Conservation (phyloP, 1,140 invertebrate genomes). For the Trichonephila clavata region DNA sequence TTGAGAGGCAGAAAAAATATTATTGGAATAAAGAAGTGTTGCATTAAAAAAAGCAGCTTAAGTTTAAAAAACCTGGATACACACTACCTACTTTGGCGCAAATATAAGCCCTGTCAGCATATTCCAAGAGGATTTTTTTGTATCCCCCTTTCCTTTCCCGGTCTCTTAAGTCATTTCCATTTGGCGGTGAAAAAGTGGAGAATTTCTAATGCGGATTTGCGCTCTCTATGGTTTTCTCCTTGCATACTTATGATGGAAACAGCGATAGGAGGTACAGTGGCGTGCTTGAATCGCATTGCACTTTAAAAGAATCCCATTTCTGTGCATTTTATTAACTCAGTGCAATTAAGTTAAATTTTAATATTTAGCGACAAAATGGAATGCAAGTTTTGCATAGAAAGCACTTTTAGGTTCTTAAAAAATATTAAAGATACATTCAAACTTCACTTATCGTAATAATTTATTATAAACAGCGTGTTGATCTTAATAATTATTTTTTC, state of each 20-base stretch:
- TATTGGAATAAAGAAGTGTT: slow-evolving; percentile 69
- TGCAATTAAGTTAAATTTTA: too few relatives aligned
- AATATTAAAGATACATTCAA: too few relatives aligned
- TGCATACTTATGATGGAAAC: slow-evolving; percentile 26
- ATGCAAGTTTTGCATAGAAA: too few relatives aligned
- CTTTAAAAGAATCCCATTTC: not conserved
- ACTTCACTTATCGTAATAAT: too few relatives aligned
- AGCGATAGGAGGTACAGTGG: not conserved
- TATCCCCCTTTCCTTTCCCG: not conserved
- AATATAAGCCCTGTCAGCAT: slow-evolving; percentile 72
- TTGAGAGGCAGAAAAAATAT: not conserved
- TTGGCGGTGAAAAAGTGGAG: slow-evolving; percentile 62
- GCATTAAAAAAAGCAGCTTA: slow-evolving; percentile 72
- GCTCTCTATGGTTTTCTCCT: slow-evolving; percentile 59
- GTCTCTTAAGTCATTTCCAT: slow-evolving; percentile 72
- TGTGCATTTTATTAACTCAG: too few relatives aligned
- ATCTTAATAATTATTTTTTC: too few relatives aligned
- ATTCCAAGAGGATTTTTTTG: slow-evolving; percentile 53
- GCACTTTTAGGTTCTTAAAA: too few relatives aligned
- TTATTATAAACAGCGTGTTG: too few relatives aligned
- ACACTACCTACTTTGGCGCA: slow-evolving; percentile 28
- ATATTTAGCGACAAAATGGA: too few relatives aligned
- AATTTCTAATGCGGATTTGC: slow-evolving; percentile 74
- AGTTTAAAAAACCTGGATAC: slow-evolving; percentile 65
- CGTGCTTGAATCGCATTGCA: not conserved